Percentiles rank a stretch among this genome's conserved stretches.
Evolutionary conservation across 2,797 vertebrate genomes (phyloP).

Genomic region (Enteromius unitaeniatus): DNA sequence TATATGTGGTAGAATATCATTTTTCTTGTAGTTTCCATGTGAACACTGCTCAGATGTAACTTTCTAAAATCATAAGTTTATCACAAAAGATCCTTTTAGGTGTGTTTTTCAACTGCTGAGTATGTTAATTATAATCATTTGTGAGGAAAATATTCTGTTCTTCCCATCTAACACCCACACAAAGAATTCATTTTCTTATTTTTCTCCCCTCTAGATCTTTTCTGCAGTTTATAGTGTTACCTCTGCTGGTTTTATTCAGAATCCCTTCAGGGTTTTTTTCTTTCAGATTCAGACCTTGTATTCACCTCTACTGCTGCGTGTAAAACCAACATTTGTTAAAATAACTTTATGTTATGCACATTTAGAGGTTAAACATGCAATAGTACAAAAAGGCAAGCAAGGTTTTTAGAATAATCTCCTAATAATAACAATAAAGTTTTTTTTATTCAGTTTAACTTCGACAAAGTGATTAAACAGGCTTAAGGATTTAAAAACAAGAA

Average conservation of each 20-base stretch:
- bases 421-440: neutral
- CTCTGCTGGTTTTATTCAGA: conserved; percentile 26
- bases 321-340: conserved; percentile 31
- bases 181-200: neutral
- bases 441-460: neutral
- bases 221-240: conserved; percentile 28
- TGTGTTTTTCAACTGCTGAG: neutral
- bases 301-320: conserved; percentile 19
- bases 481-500: neutral
- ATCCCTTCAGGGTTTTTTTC: conserved; percentile 30
- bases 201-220: conserved; percentile 24
- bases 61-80: neutral
- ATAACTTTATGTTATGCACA: conserved; percentile 8
- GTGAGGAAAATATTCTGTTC: neutral
- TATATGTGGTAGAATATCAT: neutral
- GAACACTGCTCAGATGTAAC: neutral
- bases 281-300: conserved; percentile 12
- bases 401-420: neutral
- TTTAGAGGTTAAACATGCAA: conserved; percentile 1
- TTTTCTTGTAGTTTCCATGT: neutral
- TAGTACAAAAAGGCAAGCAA: neutral
- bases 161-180: neutral
- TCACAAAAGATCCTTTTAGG: neutral
- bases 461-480: neutral
- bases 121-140: neutral